Conservation (phyloP, 2,888 invertebrate species). For the Spatulosminthurus flaviceps region DNA sequence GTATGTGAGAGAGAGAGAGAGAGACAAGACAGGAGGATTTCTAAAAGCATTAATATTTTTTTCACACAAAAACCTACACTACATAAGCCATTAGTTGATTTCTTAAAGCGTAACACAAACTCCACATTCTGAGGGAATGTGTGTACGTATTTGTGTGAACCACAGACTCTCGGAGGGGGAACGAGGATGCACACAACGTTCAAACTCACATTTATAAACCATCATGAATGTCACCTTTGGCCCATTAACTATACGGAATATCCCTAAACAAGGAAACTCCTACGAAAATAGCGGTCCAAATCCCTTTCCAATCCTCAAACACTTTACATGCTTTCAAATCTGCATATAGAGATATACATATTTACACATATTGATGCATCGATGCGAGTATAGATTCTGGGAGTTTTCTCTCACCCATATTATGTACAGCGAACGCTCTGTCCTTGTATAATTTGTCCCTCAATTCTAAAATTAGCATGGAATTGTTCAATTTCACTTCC, state of each 20-base stretch:
- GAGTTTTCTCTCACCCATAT: no score
- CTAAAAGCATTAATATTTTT: background rate
- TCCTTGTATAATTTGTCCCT: no score
- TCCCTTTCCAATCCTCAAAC: background rate
- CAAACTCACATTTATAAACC: slow-evolving; percentile 26
- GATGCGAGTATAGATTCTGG: no score
- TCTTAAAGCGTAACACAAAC: slow-evolving; percentile 11
- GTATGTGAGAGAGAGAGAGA: no score
- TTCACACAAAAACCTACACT: background rate
- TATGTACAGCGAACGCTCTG: no score
- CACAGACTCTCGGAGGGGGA: slow-evolving; percentile 25
- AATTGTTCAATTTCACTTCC: no score
- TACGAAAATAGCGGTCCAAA: background rate
- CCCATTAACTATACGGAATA: slow-evolving; percentile 25
- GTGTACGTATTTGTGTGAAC: no score
- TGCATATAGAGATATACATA: no score
- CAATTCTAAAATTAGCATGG: no score
- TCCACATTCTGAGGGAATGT: no score
- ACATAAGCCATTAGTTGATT: slow-evolving; percentile 5
- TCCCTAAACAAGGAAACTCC: background rate
- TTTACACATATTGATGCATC: no score
- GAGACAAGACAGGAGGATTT: background rate
- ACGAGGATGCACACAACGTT: background rate
- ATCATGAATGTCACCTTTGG: slow-evolving; percentile 26
- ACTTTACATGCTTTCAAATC: background rate